Conservation (phyloP, 2,113 vertebrate species). For the Panthera uncia region DNA sequence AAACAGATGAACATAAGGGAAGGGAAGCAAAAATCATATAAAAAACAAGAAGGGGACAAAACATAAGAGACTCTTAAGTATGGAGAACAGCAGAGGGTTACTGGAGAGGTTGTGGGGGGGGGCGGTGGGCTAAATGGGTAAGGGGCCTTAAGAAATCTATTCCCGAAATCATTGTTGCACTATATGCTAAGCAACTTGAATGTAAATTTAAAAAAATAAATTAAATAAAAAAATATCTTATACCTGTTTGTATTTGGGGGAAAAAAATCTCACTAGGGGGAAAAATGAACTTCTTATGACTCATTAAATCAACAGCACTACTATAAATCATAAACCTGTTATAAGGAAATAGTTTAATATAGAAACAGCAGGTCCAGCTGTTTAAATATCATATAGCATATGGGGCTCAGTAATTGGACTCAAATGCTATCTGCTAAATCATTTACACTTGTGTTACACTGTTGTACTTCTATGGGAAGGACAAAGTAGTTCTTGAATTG, state of each 20-base stretch:
- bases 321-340: conserved; percentile 71
- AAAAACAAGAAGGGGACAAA: too few species aligned
- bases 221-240: not conserved
- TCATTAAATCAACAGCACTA: conserved; percentile 63
- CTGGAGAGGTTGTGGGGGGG: too few species aligned
- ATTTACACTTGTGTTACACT: not conserved
- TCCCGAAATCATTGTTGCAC: too few species aligned
- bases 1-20: too few species aligned
- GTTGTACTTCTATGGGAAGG: conserved; percentile 28
- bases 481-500: conserved; percentile 8
- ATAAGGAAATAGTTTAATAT: conserved; percentile 55
- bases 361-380: conserved; percentile 60
- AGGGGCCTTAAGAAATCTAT: too few species aligned
- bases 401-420: conserved; percentile 61
- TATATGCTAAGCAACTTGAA: too few species aligned
- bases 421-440: conserved; percentile 51
- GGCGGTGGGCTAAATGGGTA: too few species aligned
- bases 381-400: conserved; percentile 60
- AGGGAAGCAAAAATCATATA: too few species aligned
- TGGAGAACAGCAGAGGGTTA: too few species aligned
- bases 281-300: conserved; percentile 51
- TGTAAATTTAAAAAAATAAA: too few species aligned
- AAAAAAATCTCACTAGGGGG: not conserved
- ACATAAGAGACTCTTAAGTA: too few species aligned
- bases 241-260: not conserved